Evolutionary conservation across 1,140 invertebrate species (phyloP), one percentile per base, ranked within the genome.

Genomic region (Spodoptera litura): DNA sequence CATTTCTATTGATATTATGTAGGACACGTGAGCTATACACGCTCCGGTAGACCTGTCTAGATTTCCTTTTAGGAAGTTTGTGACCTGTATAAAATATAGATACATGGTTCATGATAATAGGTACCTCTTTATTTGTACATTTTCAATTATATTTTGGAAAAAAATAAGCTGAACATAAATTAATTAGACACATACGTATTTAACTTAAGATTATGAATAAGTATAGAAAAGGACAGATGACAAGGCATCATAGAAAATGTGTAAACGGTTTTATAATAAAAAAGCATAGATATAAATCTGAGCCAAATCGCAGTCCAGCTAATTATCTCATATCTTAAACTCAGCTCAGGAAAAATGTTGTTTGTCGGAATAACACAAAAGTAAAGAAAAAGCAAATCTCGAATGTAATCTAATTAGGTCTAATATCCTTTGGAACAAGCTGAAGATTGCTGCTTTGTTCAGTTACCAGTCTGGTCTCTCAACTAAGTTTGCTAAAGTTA

Each of bases 401-500:
- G 61, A 44, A 49, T 64, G 61, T 64, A 64, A 64, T 64, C 35
- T 64, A 64, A 64, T 64, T 64, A 64, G 38, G 35, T 64, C 35
- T 31, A 64, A 35, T 49, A 20, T 3, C 61, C 61, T 44, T n/a
- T 49, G 38, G 15, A 20, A 20, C 35, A 49, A 38, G n/a, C 38
- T 64, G 38, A 44, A 38, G 59, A 35, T 15, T 12, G 2, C 6
- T 64, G 61, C 61, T 15, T 64, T 64, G 61, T 64, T 44, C 61
- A 2, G 35, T 64, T 15, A 15, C 61, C n/a, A 44, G 15, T 44
- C 38, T 64, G 61, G 15, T 35, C 35, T 31, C 11, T 4, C 9
- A 64, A 64, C 38, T 15, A 35, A 64, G 35, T 64, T 49, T 64
- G 3, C 15, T 64, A 35, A 38, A 64, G 61, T 64, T 20, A 9